Evolutionary conservation across 2,888 invertebrate species (phyloP), one percentile per base, ranked within the genome.

Genomic region (Urechis unicinctus): DNA sequence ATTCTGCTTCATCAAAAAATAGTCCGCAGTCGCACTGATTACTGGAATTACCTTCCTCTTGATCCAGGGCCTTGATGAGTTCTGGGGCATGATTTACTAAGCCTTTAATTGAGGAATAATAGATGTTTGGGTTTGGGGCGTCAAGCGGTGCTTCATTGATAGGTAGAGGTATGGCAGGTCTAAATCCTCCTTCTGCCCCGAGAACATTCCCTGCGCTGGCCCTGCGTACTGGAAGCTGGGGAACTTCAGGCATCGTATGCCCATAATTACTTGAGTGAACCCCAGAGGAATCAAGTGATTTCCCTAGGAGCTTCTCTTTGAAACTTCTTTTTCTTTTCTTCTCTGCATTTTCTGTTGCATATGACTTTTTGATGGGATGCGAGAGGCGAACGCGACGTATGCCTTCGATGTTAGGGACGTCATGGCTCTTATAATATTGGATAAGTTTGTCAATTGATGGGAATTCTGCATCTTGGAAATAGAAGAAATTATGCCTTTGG

Each of bases 371-470:
- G 26, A 59, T 59, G 2, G 59, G 56, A n/a, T 50, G 31, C n/a
- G n/a, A 17, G 3, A 59, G 50, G 4, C 47, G 50, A 22, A 59
- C 48, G 46, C 57, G 44, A 41, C 46, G 24, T n/a, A 57, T 46
- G 24, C 56, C 53, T 41, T 59, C 59, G 17, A 50, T 25, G 42
- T 59, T 59, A 4, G 59, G 59, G 2, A 59, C 59, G 3, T 59
- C 59, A n/a, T 59, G 24, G 3, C 31, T 30, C 24, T 24, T 43
- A 47, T 53, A 57, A 47, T 53, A 50, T 9, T 9, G n/a, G 4
- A 57, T 45, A 22, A 59, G 42, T 17, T 56, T 47, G 9, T 22
- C 41, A 21, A 59, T 44, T 4, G 56, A 44, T 22, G 21, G 28
- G 44, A 59, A 59, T 17, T 31, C 13, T 45, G 44, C 24, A 43